phyloP scores from a whole-genome alignment of 2,888 invertebrate genomes.

The Sinelater perroti region DNA sequence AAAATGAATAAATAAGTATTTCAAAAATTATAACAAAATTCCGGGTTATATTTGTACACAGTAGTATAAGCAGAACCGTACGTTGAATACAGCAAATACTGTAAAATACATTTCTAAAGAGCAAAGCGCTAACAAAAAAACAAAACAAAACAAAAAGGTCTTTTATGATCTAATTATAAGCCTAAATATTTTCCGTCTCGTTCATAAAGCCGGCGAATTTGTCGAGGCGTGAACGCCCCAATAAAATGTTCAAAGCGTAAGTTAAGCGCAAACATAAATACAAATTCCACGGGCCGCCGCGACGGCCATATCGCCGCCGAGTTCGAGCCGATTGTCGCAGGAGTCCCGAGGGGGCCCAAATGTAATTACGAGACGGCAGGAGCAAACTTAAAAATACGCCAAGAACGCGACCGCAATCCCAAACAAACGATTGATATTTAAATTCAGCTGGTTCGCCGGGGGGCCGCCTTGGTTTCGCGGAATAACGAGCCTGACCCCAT shows the following conservation, averaged over 20 bases:
- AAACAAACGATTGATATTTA: conserved; percentile 38
- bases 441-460: conserved; percentile 25
- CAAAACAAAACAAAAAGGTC: too few species aligned
- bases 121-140: too few species aligned
- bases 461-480: conserved; percentile 16
- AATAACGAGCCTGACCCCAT: conserved; percentile 29
- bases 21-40: too few species aligned
- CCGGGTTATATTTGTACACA: too few species aligned
- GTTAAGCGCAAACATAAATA: conserved; percentile 37
- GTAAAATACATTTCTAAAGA: too few species aligned
- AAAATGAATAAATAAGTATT: too few species aligned
- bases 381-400: conserved; percentile 34
- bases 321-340: conserved; percentile 34
- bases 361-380: conserved; percentile 34
- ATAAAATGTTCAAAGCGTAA: conserved; percentile 38
- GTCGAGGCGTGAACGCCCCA: too few species aligned
- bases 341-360: conserved; percentile 36
- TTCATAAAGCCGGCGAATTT: too few species aligned
- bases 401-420: conserved; percentile 33
- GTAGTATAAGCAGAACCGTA: too few species aligned
- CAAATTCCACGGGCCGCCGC: conserved; percentile 30
- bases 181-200: too few species aligned
- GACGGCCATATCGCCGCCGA: conserved; percentile 32
- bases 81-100: too few species aligned
- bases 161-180: too few species aligned